phyloP scores from a whole-genome alignment of 2,113 vertebrate species.

The Lota lota region DNA sequence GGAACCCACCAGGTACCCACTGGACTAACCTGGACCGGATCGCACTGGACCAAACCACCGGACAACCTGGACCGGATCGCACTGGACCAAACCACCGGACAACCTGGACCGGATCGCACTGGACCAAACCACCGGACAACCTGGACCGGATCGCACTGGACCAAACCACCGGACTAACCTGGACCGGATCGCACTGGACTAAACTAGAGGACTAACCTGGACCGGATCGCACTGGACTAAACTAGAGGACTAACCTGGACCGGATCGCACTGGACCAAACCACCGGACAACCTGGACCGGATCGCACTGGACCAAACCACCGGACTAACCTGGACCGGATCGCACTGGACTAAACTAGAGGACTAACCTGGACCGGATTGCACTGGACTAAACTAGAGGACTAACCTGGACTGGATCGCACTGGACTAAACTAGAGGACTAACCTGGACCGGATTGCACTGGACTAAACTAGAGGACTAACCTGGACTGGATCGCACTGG shows the following conservation, averaged over 20 bases:
- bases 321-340: no score
- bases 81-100: constrained; percentile 1
- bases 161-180: not conserved
- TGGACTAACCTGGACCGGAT: not conserved
- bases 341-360: not conserved
- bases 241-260: not conserved
- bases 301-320: not conserved
- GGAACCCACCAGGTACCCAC: constrained; percentile 2
- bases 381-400: not conserved
- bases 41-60: constrained; percentile 11
- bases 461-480: no score
- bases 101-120: constrained; percentile 4
- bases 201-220: not conserved
- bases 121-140: constrained; percentile 2
- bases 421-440: no score
- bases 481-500: no score
- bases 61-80: constrained; percentile 4
- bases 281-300: no score
- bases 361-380: no score
- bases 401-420: no score
- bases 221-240: not conserved
- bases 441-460: no score
- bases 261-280: not conserved
- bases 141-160: not conserved
- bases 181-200: constrained; percentile 7